Evolutionary conservation across 2,113 vertebrate species (phyloP), one percentile per base, ranked within the genome.

Genomic region (Carlito syrichta): DNA sequence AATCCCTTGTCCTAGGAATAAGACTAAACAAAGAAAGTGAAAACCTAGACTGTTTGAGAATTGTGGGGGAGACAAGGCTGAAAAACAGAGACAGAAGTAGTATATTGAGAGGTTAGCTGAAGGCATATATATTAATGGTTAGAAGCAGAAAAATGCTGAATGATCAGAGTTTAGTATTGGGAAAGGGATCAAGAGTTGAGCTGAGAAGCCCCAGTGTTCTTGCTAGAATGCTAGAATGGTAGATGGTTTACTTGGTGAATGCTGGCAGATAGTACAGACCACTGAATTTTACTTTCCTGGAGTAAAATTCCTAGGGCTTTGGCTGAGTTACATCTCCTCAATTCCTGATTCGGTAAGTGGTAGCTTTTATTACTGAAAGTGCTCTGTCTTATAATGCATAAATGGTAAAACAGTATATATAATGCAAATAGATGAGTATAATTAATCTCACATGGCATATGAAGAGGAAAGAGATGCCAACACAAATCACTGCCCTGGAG

Each of bases 361-460:
- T 89, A 95, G 93, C 78, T 97, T 91, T 96, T 97, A 96, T 94
- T 93, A 96, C 91, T 66, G 78, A 89, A 93, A 95, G 78, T 93
- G 62, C 69, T 95, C 62, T 69, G 38, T 76, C 89, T 97, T 60
- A 94, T 74, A 83, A 91, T 38, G 63, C 38, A n/a, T 71, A 89
- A 66, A 48, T 48, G 86, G 93, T 87, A 81, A 93, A 91, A 89
- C 50, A 74, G 83, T 43, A 73, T 58, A n/a, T 40, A 69, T 94
- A 79, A 92, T 32, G 69, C 50, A 95, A 96, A 96, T 76, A 74
- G 92, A 88, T 95, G 87, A 60, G 40, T 38, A 85, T 95, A 92
- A 97, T 97, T 96, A 94, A 95, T 98, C 93, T 93, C 14, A 78
- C 32, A 73, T 63, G 86, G 74, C 66, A 77, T 22, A 86, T 1